Percentiles rank a stretch among this genome's conserved stretches.
Evolutionary conservation across 2,888 invertebrate species (phyloP).

Genomic region (Andrena flavipes): DNA sequence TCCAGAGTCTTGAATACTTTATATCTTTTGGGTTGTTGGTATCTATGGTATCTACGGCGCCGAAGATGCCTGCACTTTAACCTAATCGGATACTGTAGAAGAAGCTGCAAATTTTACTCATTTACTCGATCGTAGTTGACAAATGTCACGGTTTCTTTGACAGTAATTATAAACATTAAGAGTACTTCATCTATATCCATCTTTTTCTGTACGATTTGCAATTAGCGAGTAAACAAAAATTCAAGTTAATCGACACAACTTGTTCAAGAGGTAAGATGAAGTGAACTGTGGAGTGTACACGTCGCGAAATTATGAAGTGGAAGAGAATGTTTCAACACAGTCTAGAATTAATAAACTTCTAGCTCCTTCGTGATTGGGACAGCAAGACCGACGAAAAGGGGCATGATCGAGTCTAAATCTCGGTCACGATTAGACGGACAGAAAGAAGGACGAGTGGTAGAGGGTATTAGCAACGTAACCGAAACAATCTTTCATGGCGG

Average conservation of each 20-base stretch:
- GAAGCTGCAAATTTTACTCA: too few relatives aligned
- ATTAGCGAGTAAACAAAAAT: too few relatives aligned
- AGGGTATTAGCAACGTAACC: constrained; percentile 47
- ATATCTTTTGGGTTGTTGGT: too few relatives aligned
- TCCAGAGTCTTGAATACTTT: too few relatives aligned
- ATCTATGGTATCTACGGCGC: too few relatives aligned
- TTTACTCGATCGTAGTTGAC: too few relatives aligned
- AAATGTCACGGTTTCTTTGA: too few relatives aligned
- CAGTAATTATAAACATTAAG: too few relatives aligned
- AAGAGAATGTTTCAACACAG: constrained; percentile 1
- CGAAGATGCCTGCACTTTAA: too few relatives aligned
- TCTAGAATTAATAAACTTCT: constrained; percentile 23
- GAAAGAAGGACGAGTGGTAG: neutral
- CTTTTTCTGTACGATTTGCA: too few relatives aligned
- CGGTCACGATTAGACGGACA: constrained; percentile 30
- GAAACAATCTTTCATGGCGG: constrained; percentile 39
- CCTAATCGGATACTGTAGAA: too few relatives aligned
- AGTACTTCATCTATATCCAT: too few relatives aligned
- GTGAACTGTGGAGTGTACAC: neutral
- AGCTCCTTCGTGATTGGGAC: constrained; percentile 35
- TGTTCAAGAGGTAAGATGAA: neutral
- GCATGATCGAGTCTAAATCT: constrained; percentile 21
- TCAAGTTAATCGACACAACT: neutral
- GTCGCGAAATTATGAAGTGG: neutral
- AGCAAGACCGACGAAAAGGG: constrained; percentile 28